phyloP scores from a whole-genome alignment of 2,888 invertebrate genomes.

The Nephrotoma flavescens region DNA sequence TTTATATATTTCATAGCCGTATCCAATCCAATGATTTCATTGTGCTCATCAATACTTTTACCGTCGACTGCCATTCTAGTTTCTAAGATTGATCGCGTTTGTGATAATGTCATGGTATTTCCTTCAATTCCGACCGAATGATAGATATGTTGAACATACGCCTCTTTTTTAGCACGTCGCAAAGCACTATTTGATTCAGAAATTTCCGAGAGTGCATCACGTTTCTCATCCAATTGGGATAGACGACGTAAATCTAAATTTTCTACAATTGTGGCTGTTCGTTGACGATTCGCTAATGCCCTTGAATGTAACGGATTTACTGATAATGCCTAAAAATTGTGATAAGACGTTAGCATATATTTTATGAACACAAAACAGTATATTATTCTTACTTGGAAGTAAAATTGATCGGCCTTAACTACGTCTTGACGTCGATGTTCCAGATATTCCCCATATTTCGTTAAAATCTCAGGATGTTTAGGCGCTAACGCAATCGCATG shows the following conservation, averaged over 20 bases:
- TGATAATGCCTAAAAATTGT: conserved; percentile 45
- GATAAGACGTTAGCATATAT: background rate
- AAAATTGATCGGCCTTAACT: conserved; percentile 79
- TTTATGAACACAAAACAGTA: background rate
- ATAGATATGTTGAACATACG: conserved; percentile 91
- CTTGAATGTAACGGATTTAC: conserved; percentile 70
- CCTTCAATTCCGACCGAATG: conserved; percentile 97
- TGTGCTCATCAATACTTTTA: conserved; percentile 91
- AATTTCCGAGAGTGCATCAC: conserved; percentile 65
- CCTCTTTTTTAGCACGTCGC: conserved; percentile 80
- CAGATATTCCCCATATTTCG: conserved; percentile 84
- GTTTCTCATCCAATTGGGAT: conserved; percentile 59
- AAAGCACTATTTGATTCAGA: conserved; percentile 68
- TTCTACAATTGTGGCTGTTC: conserved; percentile 79
- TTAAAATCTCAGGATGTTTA: conserved; percentile 79
- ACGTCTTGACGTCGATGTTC: conserved; percentile 75
- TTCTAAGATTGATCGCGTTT: conserved; percentile 83
- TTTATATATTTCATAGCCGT: conserved; percentile 88
- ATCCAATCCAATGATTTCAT: conserved; percentile 90
- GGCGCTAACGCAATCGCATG: conserved; percentile 88
- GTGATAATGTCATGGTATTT: conserved; percentile 87
- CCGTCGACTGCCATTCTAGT: conserved; percentile 74
- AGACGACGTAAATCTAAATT: conserved; percentile 56
- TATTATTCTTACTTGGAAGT: conserved; percentile 45
- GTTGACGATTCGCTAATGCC: conserved; percentile 63